A percentile compares a stretch with the other conserved stretches of the same genome.
phyloP scores from a whole-genome alignment of 2,888 invertebrate genomes.

The Orchestes rusci region DNA sequence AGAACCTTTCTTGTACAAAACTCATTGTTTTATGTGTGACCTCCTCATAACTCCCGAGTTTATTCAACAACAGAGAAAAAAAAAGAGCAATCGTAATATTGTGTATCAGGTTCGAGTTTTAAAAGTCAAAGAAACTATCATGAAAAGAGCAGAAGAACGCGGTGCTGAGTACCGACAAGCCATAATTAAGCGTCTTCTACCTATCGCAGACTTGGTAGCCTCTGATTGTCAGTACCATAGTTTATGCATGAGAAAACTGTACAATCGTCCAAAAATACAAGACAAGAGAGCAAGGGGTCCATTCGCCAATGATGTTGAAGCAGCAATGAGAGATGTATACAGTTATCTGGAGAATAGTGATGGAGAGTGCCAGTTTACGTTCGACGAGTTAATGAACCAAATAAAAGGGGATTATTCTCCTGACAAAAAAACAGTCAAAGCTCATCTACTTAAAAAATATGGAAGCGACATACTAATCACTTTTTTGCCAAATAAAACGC shows the following conservation, averaged over 20 bases:
- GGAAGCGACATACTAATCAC: slow-evolving; percentile 12
- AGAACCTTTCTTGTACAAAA: slow-evolving; percentile 1
- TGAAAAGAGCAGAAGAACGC: neutral
- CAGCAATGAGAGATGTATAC: slow-evolving; percentile 10
- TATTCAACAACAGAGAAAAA: slow-evolving; percentile 14
- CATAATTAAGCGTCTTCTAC: slow-evolving; percentile 7
- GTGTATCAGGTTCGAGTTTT: slow-evolving; percentile 8
- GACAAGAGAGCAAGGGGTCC: slow-evolving; percentile 4
- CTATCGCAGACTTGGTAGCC: slow-evolving; percentile 9
- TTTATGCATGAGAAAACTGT: slow-evolving; percentile 4
- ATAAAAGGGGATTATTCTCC: slow-evolving; percentile 16
- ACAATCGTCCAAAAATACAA: slow-evolving; percentile 7
- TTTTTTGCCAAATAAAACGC: slow-evolving; percentile 5
- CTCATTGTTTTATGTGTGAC: slow-evolving; percentile 21
- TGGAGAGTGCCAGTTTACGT: slow-evolving; percentile 23
- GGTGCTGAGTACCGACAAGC: slow-evolving; percentile 7
- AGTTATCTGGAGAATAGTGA: neutral
- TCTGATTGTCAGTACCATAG: neutral
- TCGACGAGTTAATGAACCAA: slow-evolving; percentile 23
- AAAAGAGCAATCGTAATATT: slow-evolving; percentile 4
- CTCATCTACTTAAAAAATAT: slow-evolving; percentile 14
- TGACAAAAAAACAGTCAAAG: slow-evolving; percentile 12
- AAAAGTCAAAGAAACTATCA: neutral
- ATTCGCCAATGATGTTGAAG: slow-evolving; percentile 20
- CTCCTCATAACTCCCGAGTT: slow-evolving; percentile 17